These are phyloP conservation scores for Megalops atlanticus DNA, from an alignment of 2,113 vertebrate species.

Conservation along the genomic window DNA sequence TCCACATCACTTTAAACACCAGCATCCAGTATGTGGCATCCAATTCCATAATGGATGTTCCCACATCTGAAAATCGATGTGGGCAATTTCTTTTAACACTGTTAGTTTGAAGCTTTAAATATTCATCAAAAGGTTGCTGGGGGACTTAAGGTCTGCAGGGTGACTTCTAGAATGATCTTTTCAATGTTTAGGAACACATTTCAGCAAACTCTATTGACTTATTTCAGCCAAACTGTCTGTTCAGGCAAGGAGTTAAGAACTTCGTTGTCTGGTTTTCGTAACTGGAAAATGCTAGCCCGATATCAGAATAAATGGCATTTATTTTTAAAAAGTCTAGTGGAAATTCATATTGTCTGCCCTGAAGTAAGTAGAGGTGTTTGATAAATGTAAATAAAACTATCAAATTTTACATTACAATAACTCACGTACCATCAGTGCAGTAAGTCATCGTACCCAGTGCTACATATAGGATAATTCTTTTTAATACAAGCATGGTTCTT, in stretches of 20 bases:
- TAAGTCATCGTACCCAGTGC: too few species aligned
- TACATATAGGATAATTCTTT: too few species aligned
- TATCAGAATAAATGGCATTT: neutral
- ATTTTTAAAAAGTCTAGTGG: too few species aligned
- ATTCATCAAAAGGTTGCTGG: constrained; percentile 44
- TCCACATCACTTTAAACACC: constrained; percentile 41
- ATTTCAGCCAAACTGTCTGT: constrained; percentile 22
- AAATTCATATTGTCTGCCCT: too few species aligned
- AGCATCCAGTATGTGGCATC: constrained; percentile 30
- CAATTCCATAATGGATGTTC: constrained; percentile 38
- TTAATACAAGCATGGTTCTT: too few species aligned
- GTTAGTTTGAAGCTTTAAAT: constrained; percentile 45
- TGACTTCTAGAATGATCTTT: constrained; percentile 31
- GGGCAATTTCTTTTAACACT: constrained; percentile 32
- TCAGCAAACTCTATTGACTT: constrained; percentile 37
- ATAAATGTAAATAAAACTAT: too few species aligned
- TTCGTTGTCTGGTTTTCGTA: neutral
- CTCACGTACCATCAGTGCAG: too few species aligned
- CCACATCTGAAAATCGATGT: constrained; percentile 42
- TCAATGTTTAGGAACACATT: constrained; percentile 23
- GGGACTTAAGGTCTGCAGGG: constrained; percentile 27
- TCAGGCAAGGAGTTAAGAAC: constrained; percentile 16
- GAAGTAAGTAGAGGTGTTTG: too few species aligned
- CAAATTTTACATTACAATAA: too few species aligned
- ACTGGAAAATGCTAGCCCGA: constrained; percentile 29